These are phyloP conservation scores for Apostichopus parvimensis DNA, from an alignment of 35 echinoderm and acorn worm genomes.

Conservation along the genomic window DNA sequence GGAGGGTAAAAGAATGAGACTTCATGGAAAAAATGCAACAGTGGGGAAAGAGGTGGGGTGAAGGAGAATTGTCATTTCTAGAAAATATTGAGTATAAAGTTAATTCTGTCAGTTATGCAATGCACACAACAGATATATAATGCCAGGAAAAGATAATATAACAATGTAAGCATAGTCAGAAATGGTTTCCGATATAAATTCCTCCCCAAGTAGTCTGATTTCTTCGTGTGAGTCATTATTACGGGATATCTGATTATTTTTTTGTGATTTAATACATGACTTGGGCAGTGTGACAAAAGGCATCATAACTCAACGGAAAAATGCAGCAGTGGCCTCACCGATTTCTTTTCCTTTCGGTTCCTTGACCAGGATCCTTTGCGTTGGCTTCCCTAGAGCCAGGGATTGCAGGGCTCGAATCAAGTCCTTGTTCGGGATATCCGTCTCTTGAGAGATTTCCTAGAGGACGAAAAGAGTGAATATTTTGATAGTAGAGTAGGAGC, in stretches of 20 bases:
- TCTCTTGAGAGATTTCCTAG: constrained; percentile 89
- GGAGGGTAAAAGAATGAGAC: too few relatives aligned
- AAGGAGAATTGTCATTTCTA: neutral
- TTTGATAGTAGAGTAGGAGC: neutral
- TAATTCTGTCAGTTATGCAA: too few relatives aligned
- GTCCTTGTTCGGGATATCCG: constrained; percentile 93
- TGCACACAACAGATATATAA: too few relatives aligned
- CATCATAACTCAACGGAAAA: neutral
- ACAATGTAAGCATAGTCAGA: too few relatives aligned
- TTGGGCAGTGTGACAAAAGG: too few relatives aligned
- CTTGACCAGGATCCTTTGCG: constrained; percentile 93
- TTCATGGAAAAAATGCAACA: too few relatives aligned
- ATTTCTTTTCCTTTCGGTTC: constrained; percentile 98
- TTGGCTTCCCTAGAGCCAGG: constrained; percentile 93
- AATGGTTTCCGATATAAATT: too few relatives aligned
- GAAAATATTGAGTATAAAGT: neutral
- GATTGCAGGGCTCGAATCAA: constrained; percentile 93
- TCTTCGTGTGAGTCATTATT: too few relatives aligned
- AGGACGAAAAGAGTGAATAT: neutral
- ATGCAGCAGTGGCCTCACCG: constrained; percentile 44
- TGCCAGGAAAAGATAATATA: too few relatives aligned
- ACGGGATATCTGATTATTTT: too few relatives aligned
- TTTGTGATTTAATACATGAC: too few relatives aligned
- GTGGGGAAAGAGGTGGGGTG: neutral
- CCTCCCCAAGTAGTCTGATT: too few relatives aligned